These are phyloP conservation scores for Drosophila mayri DNA, from an alignment of 1,140 invertebrate genomes.

Conservation along the genomic window DNA sequence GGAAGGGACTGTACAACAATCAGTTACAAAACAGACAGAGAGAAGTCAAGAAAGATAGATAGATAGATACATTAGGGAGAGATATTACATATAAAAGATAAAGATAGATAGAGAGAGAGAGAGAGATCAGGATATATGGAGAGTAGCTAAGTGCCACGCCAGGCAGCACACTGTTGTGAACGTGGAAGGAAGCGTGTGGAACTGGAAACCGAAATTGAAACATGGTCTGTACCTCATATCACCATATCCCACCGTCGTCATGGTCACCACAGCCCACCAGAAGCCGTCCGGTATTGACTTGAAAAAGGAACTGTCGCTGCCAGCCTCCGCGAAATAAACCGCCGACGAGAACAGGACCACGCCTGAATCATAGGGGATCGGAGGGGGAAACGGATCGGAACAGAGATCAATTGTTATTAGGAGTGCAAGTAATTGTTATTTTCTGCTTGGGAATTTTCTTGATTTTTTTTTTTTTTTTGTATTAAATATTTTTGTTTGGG, in stretches of 20 bases:
- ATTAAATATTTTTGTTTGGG: slow-evolving; percentile 6
- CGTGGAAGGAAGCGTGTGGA: slow-evolving; percentile 31
- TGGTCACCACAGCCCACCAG: slow-evolving; percentile 99
- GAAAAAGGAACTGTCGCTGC: slow-evolving; percentile 98
- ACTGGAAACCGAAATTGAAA: slow-evolving; percentile 47
- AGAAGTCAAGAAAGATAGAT: slow-evolving; percentile 20
- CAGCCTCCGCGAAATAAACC: slow-evolving; percentile 99
- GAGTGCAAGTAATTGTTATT: slow-evolving; percentile 31
- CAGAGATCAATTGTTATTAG: slow-evolving; percentile 54
- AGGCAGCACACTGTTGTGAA: slow-evolving; percentile 39
- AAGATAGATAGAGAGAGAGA: slow-evolving; percentile 29
- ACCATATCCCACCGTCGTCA: slow-evolving; percentile 99
- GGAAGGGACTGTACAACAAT: slow-evolving; percentile 41
- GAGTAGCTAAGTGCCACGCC: slow-evolving; percentile 38
- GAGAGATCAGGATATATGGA: slow-evolving; percentile 24
- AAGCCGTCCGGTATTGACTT: slow-evolving; percentile 99
- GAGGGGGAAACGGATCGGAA: slow-evolving; percentile 61
- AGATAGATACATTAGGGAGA: slow-evolving; percentile 22
- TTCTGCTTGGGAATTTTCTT: slow-evolving; percentile 61
- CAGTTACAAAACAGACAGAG: slow-evolving; percentile 34
- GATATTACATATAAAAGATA: slow-evolving; percentile 8
- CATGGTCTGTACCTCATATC: slow-evolving; percentile 95
- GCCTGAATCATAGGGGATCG: slow-evolving; percentile 87
- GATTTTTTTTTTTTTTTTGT: not conserved
- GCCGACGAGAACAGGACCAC: slow-evolving; percentile 99